These are phyloP conservation scores for Macrobrachium nipponense DNA, from an alignment of 1,140 invertebrate species.

Conservation along the genomic window DNA sequence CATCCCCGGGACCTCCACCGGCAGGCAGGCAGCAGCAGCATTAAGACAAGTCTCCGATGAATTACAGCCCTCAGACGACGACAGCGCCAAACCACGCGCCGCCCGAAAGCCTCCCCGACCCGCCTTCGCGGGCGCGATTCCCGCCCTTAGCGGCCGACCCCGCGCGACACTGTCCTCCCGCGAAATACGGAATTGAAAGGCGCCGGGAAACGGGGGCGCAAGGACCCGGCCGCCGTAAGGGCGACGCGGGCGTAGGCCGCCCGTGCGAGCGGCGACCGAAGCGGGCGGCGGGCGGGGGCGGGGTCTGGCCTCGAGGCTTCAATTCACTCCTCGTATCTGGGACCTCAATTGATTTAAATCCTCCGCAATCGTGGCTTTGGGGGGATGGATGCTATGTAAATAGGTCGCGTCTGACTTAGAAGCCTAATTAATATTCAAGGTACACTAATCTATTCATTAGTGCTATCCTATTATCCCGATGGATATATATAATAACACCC, in stretches of 20 bases:
- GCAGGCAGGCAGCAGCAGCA: too few relatives aligned
- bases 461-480: constrained; percentile 47
- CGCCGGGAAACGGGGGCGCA: neutral
- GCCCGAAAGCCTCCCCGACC: neutral
- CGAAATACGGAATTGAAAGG: constrained; percentile 27
- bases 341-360: constrained; percentile 56
- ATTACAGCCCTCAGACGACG: constrained; percentile 2
- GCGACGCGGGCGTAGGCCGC: neutral
- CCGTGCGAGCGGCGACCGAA: neutral
- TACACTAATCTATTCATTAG: constrained; percentile 58
- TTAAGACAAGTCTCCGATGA: constrained; percentile 48
- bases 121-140: neutral
- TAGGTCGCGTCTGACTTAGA: constrained; percentile 53
- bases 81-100: neutral
- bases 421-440: constrained; percentile 56
- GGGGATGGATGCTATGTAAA: constrained; percentile 58
- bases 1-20: too few relatives aligned
- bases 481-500: constrained; percentile 52
- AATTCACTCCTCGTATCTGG: constrained; percentile 58
- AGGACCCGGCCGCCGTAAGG: neutral
- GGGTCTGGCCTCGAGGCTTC: constrained; percentile 8
- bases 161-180: constrained; percentile 15
- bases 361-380: constrained; percentile 46
- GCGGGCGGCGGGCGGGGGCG: neutral
- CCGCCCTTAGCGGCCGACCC: constrained; percentile 2